Evolutionary conservation across 2,888 invertebrate genomes (phyloP).

Genomic region (Drosophila meridionalis): DNA sequence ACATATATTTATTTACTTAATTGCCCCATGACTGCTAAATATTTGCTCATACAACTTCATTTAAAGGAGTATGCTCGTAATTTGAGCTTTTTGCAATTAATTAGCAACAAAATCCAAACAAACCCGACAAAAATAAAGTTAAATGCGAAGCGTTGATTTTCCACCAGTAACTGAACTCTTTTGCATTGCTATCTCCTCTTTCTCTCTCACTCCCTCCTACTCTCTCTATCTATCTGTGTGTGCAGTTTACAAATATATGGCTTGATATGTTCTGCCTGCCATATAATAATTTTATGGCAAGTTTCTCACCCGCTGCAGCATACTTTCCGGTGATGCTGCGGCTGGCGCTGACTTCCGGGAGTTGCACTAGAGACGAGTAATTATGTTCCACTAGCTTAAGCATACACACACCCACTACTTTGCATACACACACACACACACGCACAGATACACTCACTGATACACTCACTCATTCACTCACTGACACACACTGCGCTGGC

Average conservation of each 20-base stretch:
- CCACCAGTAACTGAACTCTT: constrained; percentile 48
- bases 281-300: constrained; percentile 79
- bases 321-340: constrained; percentile 73
- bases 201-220: background rate
- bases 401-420: constrained; percentile 29
- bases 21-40: background rate
- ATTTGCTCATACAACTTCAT: too few species aligned
- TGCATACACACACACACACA: constrained; percentile 13
- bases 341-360: constrained; percentile 74
- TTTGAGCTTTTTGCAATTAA: constrained; percentile 68
- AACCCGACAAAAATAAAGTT: constrained; percentile 60
- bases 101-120: constrained; percentile 78
- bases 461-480: constrained; percentile 15
- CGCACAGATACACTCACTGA: constrained; percentile 7
- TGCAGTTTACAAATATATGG: constrained; percentile 18
- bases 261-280: constrained; percentile 39
- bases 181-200: constrained; percentile 33
- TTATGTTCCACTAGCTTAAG: constrained; percentile 81
- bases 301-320: constrained; percentile 65
- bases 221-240: background rate
- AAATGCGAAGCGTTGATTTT: constrained; percentile 68
- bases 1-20: background rate
- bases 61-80: constrained; percentile 23
- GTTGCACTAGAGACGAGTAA: constrained; percentile 77
- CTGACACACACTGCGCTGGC: constrained; percentile 32